Evolutionary conservation across 2,797 vertebrate genomes (phyloP), one percentile per base, ranked within the genome.

Genomic region (Lacerta bilineata): DNA sequence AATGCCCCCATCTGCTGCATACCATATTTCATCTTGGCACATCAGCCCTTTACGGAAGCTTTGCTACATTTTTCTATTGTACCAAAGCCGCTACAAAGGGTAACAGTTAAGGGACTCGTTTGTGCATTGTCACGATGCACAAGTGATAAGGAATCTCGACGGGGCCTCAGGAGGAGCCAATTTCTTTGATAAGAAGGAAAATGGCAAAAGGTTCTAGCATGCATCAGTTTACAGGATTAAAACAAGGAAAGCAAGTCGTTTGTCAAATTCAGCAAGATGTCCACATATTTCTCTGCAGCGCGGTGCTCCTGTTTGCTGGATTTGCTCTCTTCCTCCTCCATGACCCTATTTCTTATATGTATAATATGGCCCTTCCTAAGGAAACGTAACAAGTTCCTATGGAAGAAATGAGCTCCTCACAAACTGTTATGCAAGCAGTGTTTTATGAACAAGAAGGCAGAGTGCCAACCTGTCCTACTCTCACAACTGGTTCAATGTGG

Each of bases 1-100:
- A 68, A 90, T 77, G 79, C 78, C 78, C 84, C 77, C 72, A 80
- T 87, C 82, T 85, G 87, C 80, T 88, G 88, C 36, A 92, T 87
- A 66, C 59, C 33, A 55, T 27, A 77, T 80, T 86, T 92, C 50
- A 89, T 82, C 86, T 90, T 80, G 69, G 82, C 92, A 92, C 89
- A 87, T 20, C n/a, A 71, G 55, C 59, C 55, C 43, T 86, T 84
- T 50, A 80, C 2, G 88, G 74, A 59, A 90, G 86, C n/a, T 43
- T 87, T 91, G 64, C 87, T 88, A 71, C 0, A 20, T 55, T 83
- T 86, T 87, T 25, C 27, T 15, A 29, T 81, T 91, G 68, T 46
- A 90, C 41, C 78, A 20, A 95, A 87, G 25, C 72, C 90, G 86
- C 0, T 1, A 78, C 20, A 90, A 91, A 90, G 91, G n/a, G 10